A percentile compares a stretch with the other conserved stretches of the same genome.
phyloP scores from a whole-genome alignment of 2,888 invertebrate species.

The Melitaea athalia region DNA sequence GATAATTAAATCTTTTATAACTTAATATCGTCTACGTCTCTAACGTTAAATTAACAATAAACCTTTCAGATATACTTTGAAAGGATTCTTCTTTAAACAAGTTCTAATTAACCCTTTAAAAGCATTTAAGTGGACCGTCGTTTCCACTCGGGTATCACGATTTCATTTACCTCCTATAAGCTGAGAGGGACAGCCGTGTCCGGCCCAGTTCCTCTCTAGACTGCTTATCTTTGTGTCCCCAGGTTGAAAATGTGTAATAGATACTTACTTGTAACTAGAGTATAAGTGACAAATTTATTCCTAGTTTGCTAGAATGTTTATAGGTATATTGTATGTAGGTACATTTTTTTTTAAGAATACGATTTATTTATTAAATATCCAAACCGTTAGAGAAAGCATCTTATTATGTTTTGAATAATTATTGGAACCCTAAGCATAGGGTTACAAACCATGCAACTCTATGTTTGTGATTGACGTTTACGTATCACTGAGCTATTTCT shows the following conservation, averaged over 20 bases:
- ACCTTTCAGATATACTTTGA: conserved; percentile 34
- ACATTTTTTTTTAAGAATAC: no score
- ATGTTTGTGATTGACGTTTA: no score
- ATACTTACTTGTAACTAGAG: conserved; percentile 2
- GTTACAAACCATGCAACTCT: no score
- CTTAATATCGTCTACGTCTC: conserved; percentile 9
- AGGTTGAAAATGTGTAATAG: background rate
- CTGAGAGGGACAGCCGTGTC: conserved; percentile 31
- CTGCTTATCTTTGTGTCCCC: conserved; percentile 16
- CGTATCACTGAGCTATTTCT: no score
- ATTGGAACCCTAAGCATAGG: no score
- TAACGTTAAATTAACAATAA: conserved; percentile 24
- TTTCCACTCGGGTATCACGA: conserved; percentile 36
- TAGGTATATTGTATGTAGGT: no score
- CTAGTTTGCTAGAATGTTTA: background rate
- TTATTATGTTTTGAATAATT: no score
- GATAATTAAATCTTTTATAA: background rate
- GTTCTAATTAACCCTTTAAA: conserved; percentile 42
- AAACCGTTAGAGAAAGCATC: no score
- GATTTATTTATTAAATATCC: no score
- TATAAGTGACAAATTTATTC: background rate
- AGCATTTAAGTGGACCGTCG: conserved; percentile 41
- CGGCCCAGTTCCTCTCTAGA: conserved; percentile 18
- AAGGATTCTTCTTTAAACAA: conserved; percentile 40
- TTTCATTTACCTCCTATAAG: conserved; percentile 39